These are phyloP conservation scores for Buphagus erythrorhynchus DNA, from an alignment of 2,797 vertebrate species.

Conservation along the genomic window DNA sequence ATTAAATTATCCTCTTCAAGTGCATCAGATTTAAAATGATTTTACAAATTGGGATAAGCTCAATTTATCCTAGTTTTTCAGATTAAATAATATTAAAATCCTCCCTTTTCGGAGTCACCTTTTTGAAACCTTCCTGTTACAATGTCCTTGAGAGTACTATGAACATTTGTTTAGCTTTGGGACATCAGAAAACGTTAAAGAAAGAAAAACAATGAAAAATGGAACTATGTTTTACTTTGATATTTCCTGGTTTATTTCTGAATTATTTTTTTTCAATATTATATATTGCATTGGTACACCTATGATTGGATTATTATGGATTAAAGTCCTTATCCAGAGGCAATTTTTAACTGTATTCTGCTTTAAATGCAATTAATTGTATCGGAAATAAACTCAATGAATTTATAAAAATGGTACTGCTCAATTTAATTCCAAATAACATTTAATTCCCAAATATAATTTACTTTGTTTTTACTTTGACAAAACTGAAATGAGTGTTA, in stretches of 20 bases:
- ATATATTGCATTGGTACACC: not conserved
- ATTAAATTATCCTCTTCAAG: slow-evolving; percentile 53
- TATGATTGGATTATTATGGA: not conserved
- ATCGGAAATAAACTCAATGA: not conserved
- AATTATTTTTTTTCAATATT: not conserved
- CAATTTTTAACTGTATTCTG: not conserved
- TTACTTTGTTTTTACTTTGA: not conserved
- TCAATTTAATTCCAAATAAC: not conserved
- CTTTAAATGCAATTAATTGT: not conserved
- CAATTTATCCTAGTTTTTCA: slow-evolving; percentile 69
- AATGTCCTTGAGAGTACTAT: slow-evolving; percentile 37
- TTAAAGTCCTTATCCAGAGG: not conserved
- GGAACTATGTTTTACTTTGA: not conserved
- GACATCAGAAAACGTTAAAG: not conserved
- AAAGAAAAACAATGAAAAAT: not conserved
- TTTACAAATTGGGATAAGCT: slow-evolving; percentile 70
- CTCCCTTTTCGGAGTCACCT: slow-evolving; percentile 37
- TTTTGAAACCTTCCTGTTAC: slow-evolving; percentile 2
- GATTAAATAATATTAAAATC: slow-evolving; percentile 65
- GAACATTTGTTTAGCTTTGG: not conserved
- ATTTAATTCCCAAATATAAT: not conserved
- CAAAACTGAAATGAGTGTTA: not conserved
- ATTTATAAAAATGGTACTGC: not conserved
- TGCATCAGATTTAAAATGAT: slow-evolving; percentile 50
- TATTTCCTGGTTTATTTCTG: not conserved